Base-by-base conservation (phyloP, 1,140 invertebrate species). In the Amphibalanus amphitrite region DNA sequence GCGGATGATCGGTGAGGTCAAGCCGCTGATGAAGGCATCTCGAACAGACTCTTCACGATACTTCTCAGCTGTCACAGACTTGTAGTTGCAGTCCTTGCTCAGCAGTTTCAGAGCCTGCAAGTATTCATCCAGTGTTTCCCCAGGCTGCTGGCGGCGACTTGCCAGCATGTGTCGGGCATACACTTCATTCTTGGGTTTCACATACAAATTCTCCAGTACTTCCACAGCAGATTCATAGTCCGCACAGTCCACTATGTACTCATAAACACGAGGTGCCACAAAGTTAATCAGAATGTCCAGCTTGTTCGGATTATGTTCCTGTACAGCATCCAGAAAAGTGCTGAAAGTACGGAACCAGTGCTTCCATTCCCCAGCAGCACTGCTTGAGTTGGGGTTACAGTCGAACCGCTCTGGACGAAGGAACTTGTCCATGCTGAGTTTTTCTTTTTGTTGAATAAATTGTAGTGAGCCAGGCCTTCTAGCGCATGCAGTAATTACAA, bases 401-500 rank as follows among this genome's bases (percentile, higher is more conserved):
- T 65, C 64, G 6, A 65, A 65, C 23, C 77, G 72, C 79, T 80
- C 74, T 83, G 84, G 72, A 77, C 78, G 74, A 81, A 65, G 26
- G 20, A 65, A 65, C 64, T 65, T 65, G 64, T 65, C 64, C 26
- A 65, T 65, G 23, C 23, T 65, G 64, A 65, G 26, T 10, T 65
- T 10, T 8, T n/a, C 25, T 10, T 26, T 65, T 65, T 65, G 64
- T 65, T 23, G 4, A 65, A 65, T 65, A 65, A 65, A 65, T 65
- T 65, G 64, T 65, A 23, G 20, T 65, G 20, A 65, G 33, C 33
- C 33, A 6, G 15, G 33, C 33, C 15, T 38, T 38, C n/a, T n/a
- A 38, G 33, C 15, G 33, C 15, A 38, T 4, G 4, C 4, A 38
- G 15, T 38, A 4, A 38, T 38, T 38, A 4, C n/a, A n/a, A n/a